Base-by-base conservation (phyloP, 1,140 invertebrate species). In the Pectinophora gossypiella region DNA sequence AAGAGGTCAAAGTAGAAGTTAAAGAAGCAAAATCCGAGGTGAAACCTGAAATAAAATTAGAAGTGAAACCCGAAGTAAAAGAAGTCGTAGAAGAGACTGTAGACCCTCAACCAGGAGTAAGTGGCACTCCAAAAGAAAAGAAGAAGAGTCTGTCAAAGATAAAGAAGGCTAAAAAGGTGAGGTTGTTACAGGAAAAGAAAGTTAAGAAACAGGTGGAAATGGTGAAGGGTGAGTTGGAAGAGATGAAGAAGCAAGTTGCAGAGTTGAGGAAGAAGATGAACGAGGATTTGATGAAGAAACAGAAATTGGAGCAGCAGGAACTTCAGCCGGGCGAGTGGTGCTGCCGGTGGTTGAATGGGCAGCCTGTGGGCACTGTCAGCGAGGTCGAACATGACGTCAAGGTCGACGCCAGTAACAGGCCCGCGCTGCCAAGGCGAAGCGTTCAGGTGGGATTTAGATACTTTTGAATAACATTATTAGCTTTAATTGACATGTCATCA, bases 271-370 rank as follows among this genome's bases (percentile, higher is more conserved):
- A 72, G 52, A 62, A 82, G 49, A 81, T 82, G 64, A 68, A 65
- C 5, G 69, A 78, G 54, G 68, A 65, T 19, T 19, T 77, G 35
- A 40, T 52, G 7, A 56, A 51, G 18, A 44, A 43, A n/a, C 45
- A 61, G 12, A 48, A 64, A 7, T 21, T 7, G 19, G 69, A 64
- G 48, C 68, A 75, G 68, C 66, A 73, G 4, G 76, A 73, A 43
- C 52, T 85, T 16, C 45, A 78, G 48, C 75, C 89, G 19, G 88
- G 85, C 1, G 90, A 90, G 60, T 90, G 90, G 90, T 89, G 89
- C 40, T 91, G 89, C 60, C 89, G 88, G 44, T 92, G 91, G 91
- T 73, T 91, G 7, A 90, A 92, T 52, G 91, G 91, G 19, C 89
- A 90, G 58, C 92, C 92, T 0, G 89, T 91, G 42, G 92, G 92